phyloP scores from a whole-genome alignment of 2,113 vertebrate species.

The Cheirogaleus medius region DNA sequence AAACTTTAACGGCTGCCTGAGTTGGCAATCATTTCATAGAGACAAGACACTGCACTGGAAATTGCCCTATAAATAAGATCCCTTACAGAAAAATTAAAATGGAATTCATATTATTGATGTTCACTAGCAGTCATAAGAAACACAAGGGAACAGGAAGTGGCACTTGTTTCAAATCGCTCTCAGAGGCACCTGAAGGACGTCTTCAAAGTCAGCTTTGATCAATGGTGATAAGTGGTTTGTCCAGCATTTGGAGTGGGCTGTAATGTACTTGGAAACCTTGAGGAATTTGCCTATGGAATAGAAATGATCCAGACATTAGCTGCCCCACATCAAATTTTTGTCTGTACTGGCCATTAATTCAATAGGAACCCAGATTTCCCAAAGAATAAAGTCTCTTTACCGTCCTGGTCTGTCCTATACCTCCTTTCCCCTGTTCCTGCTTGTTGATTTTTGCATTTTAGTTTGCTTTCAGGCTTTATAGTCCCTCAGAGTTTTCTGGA shows the following conservation, averaged over 20 bases:
- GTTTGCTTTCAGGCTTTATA: not conserved
- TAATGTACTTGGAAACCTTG: constrained; percentile 79
- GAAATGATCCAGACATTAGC: constrained; percentile 63
- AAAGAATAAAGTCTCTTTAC: not conserved
- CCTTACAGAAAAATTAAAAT: constrained; percentile 89
- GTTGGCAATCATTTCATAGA: constrained; percentile 88
- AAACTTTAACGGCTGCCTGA: constrained; percentile 87
- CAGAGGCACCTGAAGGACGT: constrained; percentile 82
- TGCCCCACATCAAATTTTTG: not conserved
- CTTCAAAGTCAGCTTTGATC: constrained; percentile 83
- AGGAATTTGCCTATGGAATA: constrained; percentile 74
- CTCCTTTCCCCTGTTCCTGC: rapidly evolving
- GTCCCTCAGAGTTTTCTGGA: not conserved
- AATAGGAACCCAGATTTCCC: not conserved
- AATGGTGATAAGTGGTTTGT: constrained; percentile 75
- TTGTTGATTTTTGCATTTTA: not conserved
- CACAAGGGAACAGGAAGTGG: constrained; percentile 76
- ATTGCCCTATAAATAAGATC: constrained; percentile 90
- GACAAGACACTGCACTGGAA: constrained; percentile 86
- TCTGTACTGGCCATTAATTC: constrained; percentile 28
- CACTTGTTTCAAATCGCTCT: constrained; percentile 83
- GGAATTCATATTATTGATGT: constrained; percentile 88
- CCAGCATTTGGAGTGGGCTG: constrained; percentile 54
- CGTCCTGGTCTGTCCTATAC: not conserved
- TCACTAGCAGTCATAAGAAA: constrained; percentile 82